These are phyloP conservation scores for Heterodera schachtii DNA, from an alignment of 1,140 invertebrate species.

Conservation along the genomic window DNA sequence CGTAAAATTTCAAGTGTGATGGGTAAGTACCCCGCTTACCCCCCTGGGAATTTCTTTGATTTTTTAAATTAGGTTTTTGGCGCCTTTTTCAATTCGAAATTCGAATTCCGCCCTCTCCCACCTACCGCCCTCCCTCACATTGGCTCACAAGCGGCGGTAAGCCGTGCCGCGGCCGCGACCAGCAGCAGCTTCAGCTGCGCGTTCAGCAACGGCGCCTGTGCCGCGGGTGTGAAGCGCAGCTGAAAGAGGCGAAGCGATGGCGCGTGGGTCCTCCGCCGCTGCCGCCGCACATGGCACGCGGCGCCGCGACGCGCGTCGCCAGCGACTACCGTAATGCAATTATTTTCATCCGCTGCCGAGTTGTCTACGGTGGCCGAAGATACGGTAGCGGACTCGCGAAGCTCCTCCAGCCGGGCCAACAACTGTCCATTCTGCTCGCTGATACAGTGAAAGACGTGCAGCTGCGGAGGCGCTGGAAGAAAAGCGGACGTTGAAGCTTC, in stretches of 20 bases:
- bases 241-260: neutral
- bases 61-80: no score
- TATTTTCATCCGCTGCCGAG: no score
- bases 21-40: no score
- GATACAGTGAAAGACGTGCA: slow-evolving; percentile 11
- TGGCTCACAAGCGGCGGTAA: slow-evolving; percentile 13
- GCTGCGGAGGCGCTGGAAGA: no score
- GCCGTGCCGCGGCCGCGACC: slow-evolving; percentile 23
- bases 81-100: no score
- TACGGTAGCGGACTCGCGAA: neutral
- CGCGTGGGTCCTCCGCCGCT: neutral
- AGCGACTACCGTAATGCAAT: no score
- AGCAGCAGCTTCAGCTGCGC: slow-evolving; percentile 25
- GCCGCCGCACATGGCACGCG: neutral
- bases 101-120: no score
- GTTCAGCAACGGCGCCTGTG: neutral
- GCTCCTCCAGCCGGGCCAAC: slow-evolving; percentile 18
- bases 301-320: neutral
- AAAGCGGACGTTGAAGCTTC: neutral
- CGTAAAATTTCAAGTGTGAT: no score
- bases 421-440: slow-evolving; percentile 5
- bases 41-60: no score
- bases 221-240: slow-evolving; percentile 1
- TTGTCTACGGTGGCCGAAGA: no score
- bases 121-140: neutral